Evolutionary conservation across 2,888 invertebrate genomes (phyloP).

Genomic region (Steinernema hermaphroditum): DNA sequence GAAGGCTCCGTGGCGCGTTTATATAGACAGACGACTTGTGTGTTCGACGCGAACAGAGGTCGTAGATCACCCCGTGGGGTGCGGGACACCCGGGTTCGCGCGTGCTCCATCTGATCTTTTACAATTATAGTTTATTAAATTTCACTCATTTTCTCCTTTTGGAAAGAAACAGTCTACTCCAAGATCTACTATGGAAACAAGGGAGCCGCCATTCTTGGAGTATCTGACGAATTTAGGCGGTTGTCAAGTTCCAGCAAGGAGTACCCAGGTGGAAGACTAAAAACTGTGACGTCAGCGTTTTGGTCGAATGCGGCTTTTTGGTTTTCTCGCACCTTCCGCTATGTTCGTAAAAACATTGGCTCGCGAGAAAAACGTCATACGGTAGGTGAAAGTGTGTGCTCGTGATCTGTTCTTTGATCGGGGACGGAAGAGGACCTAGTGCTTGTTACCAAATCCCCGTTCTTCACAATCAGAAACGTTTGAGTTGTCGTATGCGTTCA

Average conservation of each 20-base stretch:
- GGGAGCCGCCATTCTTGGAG: background rate
- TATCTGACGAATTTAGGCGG: background rate
- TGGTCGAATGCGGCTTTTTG: background rate
- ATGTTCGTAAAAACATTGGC: no score
- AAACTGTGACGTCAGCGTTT: slow-evolving; percentile 20
- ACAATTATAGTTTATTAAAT: background rate
- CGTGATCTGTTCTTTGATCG: no score
- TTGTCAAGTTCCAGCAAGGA: background rate
- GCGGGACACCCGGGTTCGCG: background rate
- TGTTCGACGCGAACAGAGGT: background rate
- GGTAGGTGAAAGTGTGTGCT: no score
- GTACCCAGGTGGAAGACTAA: background rate
- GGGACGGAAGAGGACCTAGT: no score
- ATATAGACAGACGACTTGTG: slow-evolving; percentile 12
- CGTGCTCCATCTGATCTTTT: background rate
- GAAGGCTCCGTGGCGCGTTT: background rate
- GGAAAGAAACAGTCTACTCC: background rate
- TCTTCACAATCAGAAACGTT: no score
- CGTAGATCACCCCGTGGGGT: background rate
- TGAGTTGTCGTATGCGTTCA: no score
- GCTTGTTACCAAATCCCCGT: no score
- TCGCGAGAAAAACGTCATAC: no score
- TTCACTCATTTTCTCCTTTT: background rate
- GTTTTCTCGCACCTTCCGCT: background rate
- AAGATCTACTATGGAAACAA: background rate